Base-by-base conservation (phyloP, 2,113 vertebrate genomes). In the Ceyx melanurus region DNA sequence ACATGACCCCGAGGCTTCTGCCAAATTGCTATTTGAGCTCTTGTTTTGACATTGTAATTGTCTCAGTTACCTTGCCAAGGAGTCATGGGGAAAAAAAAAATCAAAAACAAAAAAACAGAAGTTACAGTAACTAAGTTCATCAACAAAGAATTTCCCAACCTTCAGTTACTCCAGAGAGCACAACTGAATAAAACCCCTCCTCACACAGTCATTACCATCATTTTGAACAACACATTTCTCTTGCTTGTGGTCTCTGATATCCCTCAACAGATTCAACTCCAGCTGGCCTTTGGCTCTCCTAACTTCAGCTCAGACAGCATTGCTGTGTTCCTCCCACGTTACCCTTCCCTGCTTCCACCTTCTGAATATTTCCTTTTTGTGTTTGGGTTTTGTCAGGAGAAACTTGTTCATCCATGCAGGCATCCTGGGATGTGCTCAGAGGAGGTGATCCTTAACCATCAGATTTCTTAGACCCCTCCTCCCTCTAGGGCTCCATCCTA, bases 281-380 rank as follows among this genome's bases (percentile, higher is more conserved):
- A 68, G 35, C 16, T 37, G 20, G 53, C 48, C 64, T 88, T 76
- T 50, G 71, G 28, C 56, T 73, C 82, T 82, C 66, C 75, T 85
- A 73, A 51, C 86, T 0, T 2, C 57, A 46, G 15, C 57, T 64
- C 0, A 0, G 56, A 57, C 15, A 35, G 29, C 6, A 7, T 68
- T 20, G 23, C 43, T 60, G 16, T 46, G 40, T 67, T 86, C 35
- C 29, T 57, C 29, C 25, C n/a, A 56, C 20, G 37, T 37, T 29
- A 82, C 25, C 40, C 23, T 26, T 60, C 60, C 40, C 37, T 54
- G 51, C 35, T 75, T 66, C 56, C 7, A 58, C 25, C 28, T 71
- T 83, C 33, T 29, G 20, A 46, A 9, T 23, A 12, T 33, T 43
- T 70, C 11, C 16, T 37, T 78, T 57, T 15, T 37, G 50, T 61